Evolutionary conservation across 1,140 invertebrate genomes (phyloP).

Genomic region (Antheraea pernyi): DNA sequence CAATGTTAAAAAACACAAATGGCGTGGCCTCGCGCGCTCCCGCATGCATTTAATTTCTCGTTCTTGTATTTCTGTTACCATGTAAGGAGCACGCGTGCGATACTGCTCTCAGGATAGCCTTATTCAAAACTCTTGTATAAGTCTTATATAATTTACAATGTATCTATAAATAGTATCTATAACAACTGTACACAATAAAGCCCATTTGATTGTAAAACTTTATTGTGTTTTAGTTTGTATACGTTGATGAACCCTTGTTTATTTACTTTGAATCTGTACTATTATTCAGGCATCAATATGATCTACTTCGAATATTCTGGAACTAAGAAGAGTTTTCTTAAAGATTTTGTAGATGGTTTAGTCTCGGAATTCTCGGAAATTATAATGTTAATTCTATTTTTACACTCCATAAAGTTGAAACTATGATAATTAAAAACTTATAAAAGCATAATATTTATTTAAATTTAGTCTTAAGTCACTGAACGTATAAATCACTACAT

Average conservation of each 20-base stretch:
- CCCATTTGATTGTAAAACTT: neutral
- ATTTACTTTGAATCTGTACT: neutral
- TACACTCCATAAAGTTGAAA: too few relatives aligned
- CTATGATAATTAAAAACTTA: too few relatives aligned
- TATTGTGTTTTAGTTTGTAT: neutral
- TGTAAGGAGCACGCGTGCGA: conserved; percentile 67
- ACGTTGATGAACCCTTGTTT: neutral
- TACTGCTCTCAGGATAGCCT: conserved; percentile 23
- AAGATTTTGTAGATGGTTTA: too few relatives aligned
- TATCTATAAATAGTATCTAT: neutral
- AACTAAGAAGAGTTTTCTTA: too few relatives aligned
- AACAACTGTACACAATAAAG: neutral
- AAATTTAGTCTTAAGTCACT: too few relatives aligned
- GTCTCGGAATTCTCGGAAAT: too few relatives aligned
- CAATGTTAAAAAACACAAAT: conserved; percentile 63
- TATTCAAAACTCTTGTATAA: conserved; percentile 4
- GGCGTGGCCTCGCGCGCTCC: conserved; percentile 47
- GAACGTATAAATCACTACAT: too few relatives aligned
- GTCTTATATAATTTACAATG: conserved; percentile 3
- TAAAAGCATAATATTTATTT: too few relatives aligned
- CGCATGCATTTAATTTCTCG: conserved; percentile 62
- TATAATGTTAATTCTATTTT: too few relatives aligned
- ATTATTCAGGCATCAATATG: too few relatives aligned
- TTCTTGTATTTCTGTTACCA: conserved; percentile 68
- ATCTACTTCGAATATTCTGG: too few relatives aligned